phyloP scores from a whole-genome alignment of 1,140 invertebrate species.

The Wasmannia auropunctata region DNA sequence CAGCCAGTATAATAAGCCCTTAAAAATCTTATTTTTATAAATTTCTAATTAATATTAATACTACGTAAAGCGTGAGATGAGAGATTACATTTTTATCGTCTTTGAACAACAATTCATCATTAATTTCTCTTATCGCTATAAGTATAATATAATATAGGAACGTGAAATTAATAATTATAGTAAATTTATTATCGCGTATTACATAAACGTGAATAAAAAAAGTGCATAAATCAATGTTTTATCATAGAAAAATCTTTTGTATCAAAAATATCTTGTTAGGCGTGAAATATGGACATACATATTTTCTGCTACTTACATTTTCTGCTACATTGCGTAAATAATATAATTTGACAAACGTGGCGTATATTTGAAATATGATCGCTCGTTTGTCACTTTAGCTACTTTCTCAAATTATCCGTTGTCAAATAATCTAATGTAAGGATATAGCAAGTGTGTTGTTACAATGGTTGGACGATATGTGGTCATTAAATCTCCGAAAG shows the following conservation, averaged over 20 bases:
- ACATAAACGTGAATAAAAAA: background rate
- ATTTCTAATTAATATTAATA: slow-evolving; percentile 11
- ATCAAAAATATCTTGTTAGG: background rate
- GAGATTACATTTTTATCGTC: background rate
- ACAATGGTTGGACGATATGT: slow-evolving; percentile 16
- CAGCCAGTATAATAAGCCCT: background rate
- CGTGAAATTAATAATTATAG: background rate
- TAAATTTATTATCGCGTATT: background rate
- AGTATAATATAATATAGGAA: background rate
- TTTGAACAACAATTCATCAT: background rate
- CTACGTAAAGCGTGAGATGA: background rate
- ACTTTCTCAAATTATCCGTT: background rate
- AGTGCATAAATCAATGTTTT: background rate
- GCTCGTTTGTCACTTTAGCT: background rate
- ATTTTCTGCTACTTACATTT: background rate
- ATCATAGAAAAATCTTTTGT: background rate
- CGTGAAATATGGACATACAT: background rate
- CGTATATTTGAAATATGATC: background rate
- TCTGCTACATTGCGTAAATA: background rate
- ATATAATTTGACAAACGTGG: background rate
- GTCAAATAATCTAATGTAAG: background rate
- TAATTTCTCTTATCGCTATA: background rate
- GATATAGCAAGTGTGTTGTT: slow-evolving; percentile 6
- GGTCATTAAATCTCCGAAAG: slow-evolving; percentile 10
- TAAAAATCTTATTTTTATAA: background rate